These are phyloP conservation scores for Epinotia demarniana DNA, from an alignment of 2,888 invertebrate species.

Conservation along the genomic window DNA sequence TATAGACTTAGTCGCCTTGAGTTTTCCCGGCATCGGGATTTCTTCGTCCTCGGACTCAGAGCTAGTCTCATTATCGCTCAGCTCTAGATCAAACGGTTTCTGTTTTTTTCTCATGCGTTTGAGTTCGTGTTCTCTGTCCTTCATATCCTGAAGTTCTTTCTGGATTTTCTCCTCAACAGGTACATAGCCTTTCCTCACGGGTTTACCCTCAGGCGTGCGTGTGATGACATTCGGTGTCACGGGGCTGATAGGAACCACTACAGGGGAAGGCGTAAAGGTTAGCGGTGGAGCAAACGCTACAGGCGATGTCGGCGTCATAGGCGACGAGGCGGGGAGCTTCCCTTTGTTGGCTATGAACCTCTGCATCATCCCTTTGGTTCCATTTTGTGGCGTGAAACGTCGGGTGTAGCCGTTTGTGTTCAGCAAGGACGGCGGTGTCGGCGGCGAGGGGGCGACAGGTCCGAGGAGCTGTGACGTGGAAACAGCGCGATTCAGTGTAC, in stretches of 20 bases:
- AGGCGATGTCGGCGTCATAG: conserved; percentile 61
- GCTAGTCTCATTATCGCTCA: conserved; percentile 84
- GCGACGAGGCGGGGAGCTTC: conserved; percentile 80
- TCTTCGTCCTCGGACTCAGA: conserved; percentile 86
- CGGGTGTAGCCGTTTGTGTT: conserved; percentile 82
- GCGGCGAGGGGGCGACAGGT: conserved; percentile 70
- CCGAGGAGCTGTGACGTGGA: conserved; percentile 78
- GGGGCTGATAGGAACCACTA: conserved; percentile 59
- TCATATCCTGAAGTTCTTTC: conserved; percentile 93
- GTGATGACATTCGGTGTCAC: conserved; percentile 76
- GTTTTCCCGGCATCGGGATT: conserved; percentile 84
- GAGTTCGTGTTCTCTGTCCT: conserved; percentile 91
- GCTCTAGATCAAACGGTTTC: conserved; percentile 86
- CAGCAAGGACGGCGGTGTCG: conserved; percentile 67
- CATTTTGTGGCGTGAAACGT: conserved; percentile 86
- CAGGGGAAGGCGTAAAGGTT: conserved; percentile 66
- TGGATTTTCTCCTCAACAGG: conserved; percentile 96
- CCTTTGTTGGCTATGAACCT: conserved; percentile 93
- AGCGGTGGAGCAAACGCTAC: conserved; percentile 62
- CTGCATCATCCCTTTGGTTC: conserved; percentile 93
- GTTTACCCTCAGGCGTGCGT: conserved; percentile 86
- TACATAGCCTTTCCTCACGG: conserved; percentile 90
- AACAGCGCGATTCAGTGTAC: conserved; percentile 73
- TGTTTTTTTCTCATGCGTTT: conserved; percentile 87
- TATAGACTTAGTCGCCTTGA: conserved; percentile 87